Conservation (phyloP, 37 sponge, comb jelly and placozoan species). For the Cladorhizidae sp. region DNA sequence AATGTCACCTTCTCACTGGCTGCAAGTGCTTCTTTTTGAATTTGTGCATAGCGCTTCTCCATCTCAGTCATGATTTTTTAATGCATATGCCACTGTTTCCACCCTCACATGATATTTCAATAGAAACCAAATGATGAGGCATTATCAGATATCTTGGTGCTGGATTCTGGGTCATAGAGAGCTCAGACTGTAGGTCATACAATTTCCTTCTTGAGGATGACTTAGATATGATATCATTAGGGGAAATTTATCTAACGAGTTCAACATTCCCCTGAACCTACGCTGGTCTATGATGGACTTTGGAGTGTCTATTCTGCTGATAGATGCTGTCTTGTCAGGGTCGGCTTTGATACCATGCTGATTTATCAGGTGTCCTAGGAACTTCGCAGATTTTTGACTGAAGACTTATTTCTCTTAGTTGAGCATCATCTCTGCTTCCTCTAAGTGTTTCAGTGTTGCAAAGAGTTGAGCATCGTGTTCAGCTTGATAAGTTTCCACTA, state of each 20-base stretch:
- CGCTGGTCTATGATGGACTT: constrained; percentile 10
- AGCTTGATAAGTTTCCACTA: too few relatives aligned
- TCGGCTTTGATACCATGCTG: constrained; percentile 43
- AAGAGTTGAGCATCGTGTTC: constrained; percentile 49
- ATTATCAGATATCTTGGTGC: constrained; percentile 43
- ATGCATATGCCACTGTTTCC: constrained; percentile 56
- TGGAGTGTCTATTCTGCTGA: constrained; percentile 27
- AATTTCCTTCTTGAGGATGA: constrained; percentile 37
- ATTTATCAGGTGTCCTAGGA: constrained; percentile 45
- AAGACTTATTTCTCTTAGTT: constrained; percentile 53
- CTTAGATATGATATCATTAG: constrained; percentile 35
- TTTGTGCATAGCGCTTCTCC: constrained; percentile 38
- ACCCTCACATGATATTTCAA: too few relatives aligned
- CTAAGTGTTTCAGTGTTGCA: constrained; percentile 27
- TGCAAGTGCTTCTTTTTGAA: constrained; percentile 54
- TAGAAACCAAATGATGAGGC: constrained; percentile 46
- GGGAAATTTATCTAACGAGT: constrained; percentile 53
- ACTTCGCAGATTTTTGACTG: constrained; percentile 2
- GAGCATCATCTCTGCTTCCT: constrained; percentile 31
- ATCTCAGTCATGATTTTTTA: constrained; percentile 32
- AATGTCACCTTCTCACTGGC: constrained; percentile 25
- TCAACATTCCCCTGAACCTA: constrained; percentile 54
- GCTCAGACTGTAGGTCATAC: constrained; percentile 26
- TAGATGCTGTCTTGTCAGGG: constrained; percentile 42
- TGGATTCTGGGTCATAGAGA: constrained; percentile 24